Conservation (phyloP, 1,140 invertebrate genomes). For the Conus ventricosus region DNA sequence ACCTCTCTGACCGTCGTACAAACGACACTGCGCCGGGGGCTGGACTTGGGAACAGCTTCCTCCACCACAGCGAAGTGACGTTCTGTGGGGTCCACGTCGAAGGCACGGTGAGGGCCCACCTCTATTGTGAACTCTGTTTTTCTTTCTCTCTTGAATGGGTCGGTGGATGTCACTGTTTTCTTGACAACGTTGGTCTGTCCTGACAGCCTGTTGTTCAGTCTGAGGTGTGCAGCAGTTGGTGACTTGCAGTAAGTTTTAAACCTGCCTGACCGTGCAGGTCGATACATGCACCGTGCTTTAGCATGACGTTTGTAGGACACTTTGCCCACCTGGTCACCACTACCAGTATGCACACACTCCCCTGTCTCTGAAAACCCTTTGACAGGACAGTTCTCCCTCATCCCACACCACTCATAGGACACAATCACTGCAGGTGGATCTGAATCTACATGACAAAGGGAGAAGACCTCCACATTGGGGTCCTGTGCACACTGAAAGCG, state of each 20-base stretch:
- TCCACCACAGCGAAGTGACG: background rate
- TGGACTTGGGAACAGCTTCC: background rate
- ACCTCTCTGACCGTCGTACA: background rate
- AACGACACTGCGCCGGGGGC: background rate
- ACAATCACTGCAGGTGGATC: background rate
- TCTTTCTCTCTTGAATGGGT: background rate
- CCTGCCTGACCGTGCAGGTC: background rate
- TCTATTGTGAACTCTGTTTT: background rate
- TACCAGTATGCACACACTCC: background rate
- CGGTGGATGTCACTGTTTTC: background rate
- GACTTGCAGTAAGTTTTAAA: background rate
- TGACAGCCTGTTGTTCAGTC: background rate
- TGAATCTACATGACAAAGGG: background rate
- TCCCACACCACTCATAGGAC: background rate
- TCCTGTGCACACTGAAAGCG: background rate
- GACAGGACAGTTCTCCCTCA: background rate
- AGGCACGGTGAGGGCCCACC: background rate
- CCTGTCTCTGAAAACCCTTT: background rate
- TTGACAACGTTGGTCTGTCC: background rate
- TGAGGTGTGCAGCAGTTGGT: background rate
- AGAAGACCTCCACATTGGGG: background rate
- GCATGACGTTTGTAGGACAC: background rate
- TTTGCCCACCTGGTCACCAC: background rate
- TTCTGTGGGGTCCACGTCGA: background rate
- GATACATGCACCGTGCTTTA: background rate